A percentile compares a stretch with the other conserved stretches of the same genome.
Evolutionary conservation across 2,113 vertebrate species (phyloP).

Genomic region (Dromaius novaehollandiae): DNA sequence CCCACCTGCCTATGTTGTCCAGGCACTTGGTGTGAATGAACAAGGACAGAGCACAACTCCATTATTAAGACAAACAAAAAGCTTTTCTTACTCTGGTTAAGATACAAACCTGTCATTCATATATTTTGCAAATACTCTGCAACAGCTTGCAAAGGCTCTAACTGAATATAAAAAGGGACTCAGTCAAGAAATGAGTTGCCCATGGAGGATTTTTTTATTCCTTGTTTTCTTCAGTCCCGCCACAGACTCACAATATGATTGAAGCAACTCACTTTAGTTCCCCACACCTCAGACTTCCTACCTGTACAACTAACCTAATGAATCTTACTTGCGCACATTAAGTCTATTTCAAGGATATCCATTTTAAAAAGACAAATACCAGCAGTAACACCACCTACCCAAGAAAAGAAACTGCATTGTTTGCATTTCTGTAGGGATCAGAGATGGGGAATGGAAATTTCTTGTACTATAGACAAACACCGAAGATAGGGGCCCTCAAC

Average conservation of each 20-base stretch:
- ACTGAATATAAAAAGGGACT: neutral
- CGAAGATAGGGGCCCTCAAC: neutral
- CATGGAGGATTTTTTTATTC: neutral
- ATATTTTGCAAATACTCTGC: neutral
- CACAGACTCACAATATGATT: neutral
- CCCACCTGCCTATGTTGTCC: too few species aligned
- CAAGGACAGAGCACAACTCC: neutral
- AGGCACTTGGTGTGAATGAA: too few species aligned
- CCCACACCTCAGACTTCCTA: neutral
- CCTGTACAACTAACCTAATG: neutral
- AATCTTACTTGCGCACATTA: too few species aligned
- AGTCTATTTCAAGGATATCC: neutral
- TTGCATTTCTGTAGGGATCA: neutral
- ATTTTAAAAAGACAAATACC: neutral
- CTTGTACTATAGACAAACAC: neutral
- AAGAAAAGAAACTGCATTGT: neutral
- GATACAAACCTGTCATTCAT: neutral
- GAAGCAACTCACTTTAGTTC: neutral
- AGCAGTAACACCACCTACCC: neutral
- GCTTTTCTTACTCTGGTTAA: neutral
- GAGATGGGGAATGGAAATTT: neutral
- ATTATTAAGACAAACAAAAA: neutral
- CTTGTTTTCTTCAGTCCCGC: neutral
- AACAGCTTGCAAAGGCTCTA: neutral
- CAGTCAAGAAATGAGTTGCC: neutral